Evolutionary conservation across 2,113 vertebrate genomes (phyloP).

Genomic region (Vulpes ferrilata): DNA sequence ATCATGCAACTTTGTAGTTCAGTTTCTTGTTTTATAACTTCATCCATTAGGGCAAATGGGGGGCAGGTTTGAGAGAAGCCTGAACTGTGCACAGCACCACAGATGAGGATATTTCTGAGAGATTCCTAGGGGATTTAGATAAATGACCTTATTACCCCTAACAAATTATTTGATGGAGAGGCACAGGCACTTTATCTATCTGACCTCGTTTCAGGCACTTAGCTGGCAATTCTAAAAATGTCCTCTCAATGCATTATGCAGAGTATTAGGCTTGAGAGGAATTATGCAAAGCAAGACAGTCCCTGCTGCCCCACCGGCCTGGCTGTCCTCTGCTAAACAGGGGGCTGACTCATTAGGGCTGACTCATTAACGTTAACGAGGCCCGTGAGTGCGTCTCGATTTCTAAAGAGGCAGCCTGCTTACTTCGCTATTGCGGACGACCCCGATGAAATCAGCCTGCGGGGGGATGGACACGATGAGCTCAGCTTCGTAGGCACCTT

Average conservation of each 20-base stretch:
- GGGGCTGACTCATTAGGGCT: neutral
- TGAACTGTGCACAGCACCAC: neutral
- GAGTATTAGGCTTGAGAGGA: constrained; percentile 41
- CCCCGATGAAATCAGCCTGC: constrained; percentile 96
- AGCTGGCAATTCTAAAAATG: constrained; percentile 42
- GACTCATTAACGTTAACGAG: constrained; percentile 45
- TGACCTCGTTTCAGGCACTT: constrained; percentile 31
- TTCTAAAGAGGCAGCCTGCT: constrained; percentile 40
- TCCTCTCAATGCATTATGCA: constrained; percentile 10
- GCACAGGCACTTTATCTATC: constrained; percentile 7
- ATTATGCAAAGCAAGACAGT: neutral
- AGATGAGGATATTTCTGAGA: neutral
- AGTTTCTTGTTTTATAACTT: constrained; percentile 16
- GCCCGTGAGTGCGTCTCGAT: neutral
- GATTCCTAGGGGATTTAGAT: neutral
- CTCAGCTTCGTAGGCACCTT: constrained; percentile 98
- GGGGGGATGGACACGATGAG: constrained; percentile 92
- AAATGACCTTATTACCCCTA: neutral
- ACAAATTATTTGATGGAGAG: constrained; percentile 23
- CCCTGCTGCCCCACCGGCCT: neutral
- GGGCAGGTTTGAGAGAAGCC: neutral
- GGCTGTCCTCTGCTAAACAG: neutral
- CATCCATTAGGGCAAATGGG: neutral
- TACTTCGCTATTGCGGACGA: constrained; percentile 94
- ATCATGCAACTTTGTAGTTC: neutral